These are phyloP conservation scores for Heliconius nattereri DNA, from an alignment of 1,140 invertebrate genomes.

Conservation along the genomic window DNA sequence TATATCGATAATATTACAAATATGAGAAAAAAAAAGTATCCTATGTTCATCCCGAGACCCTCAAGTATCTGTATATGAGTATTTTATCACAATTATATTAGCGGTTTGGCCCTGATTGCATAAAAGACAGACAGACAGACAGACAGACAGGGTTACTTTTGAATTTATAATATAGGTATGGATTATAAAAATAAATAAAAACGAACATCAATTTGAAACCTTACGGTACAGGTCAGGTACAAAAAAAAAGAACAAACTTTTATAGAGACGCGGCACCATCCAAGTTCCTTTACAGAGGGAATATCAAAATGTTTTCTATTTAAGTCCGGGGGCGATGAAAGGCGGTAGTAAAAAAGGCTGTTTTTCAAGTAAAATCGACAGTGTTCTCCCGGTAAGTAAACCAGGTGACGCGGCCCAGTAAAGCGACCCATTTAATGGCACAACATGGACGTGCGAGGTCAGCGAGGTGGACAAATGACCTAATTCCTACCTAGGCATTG, in stretches of 20 bases:
- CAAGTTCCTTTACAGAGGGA: conserved; percentile 12
- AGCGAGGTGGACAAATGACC: conserved; percentile 24
- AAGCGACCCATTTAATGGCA: conserved; percentile 36
- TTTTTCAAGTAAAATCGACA: conserved; percentile 27
- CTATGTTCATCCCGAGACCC: no score
- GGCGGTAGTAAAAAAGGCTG: conserved; percentile 28
- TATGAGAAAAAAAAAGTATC: no score
- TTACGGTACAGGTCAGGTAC: no score
- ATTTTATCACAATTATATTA: no score
- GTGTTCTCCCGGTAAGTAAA: conserved; percentile 29
- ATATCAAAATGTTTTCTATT: conserved; percentile 26
- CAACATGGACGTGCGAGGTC: conserved; percentile 28
- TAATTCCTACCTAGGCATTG: conserved; percentile 20
- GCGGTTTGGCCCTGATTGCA: no score
- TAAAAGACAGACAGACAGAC: no score
- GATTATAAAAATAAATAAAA: no score
- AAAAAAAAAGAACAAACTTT: conserved; percentile 2
- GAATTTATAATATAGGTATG: no score
- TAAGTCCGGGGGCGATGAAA: conserved; percentile 15
- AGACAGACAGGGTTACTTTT: no score
- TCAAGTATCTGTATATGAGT: no score
- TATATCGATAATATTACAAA: no score
- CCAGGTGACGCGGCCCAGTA: conserved; percentile 37
- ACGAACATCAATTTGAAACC: not conserved
- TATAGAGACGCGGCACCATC: not conserved